These are phyloP conservation scores for Heliangelus exortis DNA, from an alignment of 2,797 vertebrate genomes.

Conservation along the genomic window DNA sequence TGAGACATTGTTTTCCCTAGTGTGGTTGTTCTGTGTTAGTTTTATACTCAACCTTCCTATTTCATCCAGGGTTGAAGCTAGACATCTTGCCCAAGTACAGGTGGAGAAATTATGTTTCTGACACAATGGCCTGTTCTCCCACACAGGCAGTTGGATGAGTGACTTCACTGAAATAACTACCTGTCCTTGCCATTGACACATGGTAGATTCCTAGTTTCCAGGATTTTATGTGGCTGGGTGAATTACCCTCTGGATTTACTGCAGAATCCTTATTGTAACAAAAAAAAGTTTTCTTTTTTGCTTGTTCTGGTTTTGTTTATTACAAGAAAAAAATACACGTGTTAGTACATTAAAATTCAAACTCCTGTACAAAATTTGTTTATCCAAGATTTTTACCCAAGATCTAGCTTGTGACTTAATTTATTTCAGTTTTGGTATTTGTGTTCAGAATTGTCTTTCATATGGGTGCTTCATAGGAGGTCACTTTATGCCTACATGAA, in stretches of 20 bases:
- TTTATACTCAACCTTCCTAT: background rate
- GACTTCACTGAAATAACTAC: background rate
- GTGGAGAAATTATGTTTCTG: background rate
- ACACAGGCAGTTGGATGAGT: background rate
- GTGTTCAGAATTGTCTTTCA: background rate
- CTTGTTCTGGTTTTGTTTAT: background rate
- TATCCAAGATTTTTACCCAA: background rate
- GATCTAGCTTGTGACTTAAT: background rate
- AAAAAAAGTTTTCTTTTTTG: background rate
- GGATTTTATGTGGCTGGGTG: background rate
- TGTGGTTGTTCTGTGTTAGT: background rate
- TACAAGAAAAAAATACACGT: background rate
- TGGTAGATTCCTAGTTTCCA: background rate
- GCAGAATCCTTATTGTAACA: background rate
- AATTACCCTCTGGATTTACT: background rate
- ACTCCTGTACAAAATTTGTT: fast-evolving
- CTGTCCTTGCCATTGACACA: background rate
- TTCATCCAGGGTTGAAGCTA: background rate
- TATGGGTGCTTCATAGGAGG: too few species aligned
- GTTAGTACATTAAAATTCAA: background rate
- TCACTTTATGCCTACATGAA: too few species aligned
- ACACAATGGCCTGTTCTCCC: background rate
- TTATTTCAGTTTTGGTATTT: background rate
- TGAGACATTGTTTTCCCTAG: background rate
- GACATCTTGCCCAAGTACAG: background rate